These are phyloP conservation scores for Cephus pulcher DNA, from an alignment of 2,888 invertebrate genomes.

Conservation along the genomic window DNA sequence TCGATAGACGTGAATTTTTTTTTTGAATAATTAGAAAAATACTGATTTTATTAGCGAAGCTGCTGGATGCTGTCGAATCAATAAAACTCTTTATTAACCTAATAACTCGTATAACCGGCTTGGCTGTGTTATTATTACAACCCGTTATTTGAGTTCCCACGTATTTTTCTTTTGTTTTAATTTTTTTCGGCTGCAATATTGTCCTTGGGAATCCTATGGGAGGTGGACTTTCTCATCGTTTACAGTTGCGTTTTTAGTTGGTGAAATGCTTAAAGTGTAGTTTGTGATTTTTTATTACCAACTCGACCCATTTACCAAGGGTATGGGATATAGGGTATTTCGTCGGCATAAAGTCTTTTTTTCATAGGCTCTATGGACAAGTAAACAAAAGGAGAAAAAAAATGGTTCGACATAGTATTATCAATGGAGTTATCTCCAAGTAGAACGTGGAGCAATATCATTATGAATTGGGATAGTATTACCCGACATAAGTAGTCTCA, in stretches of 20 bases:
- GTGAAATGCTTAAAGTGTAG: background rate
- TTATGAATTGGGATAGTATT: background rate
- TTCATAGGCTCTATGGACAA: background rate
- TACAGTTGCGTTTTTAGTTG: background rate
- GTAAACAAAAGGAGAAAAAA: background rate
- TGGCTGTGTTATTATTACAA: background rate
- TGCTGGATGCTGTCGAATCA: background rate
- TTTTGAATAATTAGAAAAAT: background rate
- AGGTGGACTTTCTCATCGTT: background rate
- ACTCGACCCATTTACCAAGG: background rate
- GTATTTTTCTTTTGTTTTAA: background rate
- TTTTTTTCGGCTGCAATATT: background rate
- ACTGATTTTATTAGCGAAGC: background rate
- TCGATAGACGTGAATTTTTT: background rate
- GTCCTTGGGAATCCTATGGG: background rate
- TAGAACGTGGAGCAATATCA: background rate
- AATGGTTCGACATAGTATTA: background rate
- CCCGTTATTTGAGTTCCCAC: background rate
- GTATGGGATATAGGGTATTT: no score
- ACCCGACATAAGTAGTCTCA: background rate
- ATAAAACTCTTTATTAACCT: background rate
- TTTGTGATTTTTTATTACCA: background rate
- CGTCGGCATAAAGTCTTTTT: background rate
- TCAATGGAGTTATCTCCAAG: background rate
- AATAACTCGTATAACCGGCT: background rate